phyloP scores from a whole-genome alignment of 2,888 invertebrate genomes.

The Habroteleia sp. region DNA sequence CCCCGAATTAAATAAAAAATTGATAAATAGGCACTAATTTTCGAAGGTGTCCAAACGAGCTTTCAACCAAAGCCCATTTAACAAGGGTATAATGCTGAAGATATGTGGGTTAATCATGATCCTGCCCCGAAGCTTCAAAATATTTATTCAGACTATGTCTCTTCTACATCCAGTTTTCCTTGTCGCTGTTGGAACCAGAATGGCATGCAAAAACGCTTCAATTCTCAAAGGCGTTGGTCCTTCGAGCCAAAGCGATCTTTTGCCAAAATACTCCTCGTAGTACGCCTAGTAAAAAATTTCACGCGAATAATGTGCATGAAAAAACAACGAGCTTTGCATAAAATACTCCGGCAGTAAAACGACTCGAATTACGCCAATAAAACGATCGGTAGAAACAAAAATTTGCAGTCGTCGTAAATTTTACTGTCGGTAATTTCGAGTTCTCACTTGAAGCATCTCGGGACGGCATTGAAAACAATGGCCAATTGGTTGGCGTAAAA shows the following conservation, averaged over 20 bases:
- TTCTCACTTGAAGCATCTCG: constrained; percentile 1
- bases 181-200: constrained; percentile 49
- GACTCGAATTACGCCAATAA: constrained; percentile 11
- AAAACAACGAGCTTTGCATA: background rate
- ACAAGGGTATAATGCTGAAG: constrained; percentile 43
- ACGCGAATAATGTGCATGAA: too few relatives aligned
- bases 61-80: constrained; percentile 40
- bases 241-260: background rate
- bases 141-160: constrained; percentile 48
- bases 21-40: constrained; percentile 44
- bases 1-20: constrained; percentile 39
- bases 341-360: constrained; percentile 6
- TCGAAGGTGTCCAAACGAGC: constrained; percentile 31
- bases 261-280: background rate
- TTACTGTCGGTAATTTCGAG: constrained; percentile 30
- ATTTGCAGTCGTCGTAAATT: constrained; percentile 12
- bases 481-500: background rate
- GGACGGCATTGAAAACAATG: background rate
- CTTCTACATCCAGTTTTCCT: constrained; percentile 49
- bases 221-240: constrained; percentile 2
- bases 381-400: constrained; percentile 17
- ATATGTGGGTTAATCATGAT: constrained; percentile 51
- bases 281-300: constrained; percentile 3
- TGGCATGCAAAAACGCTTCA: constrained; percentile 35
- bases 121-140: constrained; percentile 41